Conservation (phyloP, 2,888 invertebrate genomes). For the Luffia ferchaultella region DNA sequence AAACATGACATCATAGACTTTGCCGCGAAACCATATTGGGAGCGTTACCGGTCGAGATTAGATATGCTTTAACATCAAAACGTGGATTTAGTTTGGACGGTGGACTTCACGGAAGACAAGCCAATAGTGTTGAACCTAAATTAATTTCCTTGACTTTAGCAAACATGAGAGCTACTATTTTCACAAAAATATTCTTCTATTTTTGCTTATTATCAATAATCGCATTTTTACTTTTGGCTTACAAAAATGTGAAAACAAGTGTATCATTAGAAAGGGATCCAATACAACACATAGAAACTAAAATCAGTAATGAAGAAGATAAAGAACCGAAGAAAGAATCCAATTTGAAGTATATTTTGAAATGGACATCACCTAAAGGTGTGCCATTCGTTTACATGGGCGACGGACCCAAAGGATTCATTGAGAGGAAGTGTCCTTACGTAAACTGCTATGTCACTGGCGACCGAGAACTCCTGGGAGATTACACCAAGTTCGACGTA, state of each 20-base stretch:
- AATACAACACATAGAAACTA: not conserved
- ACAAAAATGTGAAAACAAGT: constrained; percentile 10
- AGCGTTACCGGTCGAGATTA: not conserved
- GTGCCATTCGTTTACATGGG: constrained; percentile 13
- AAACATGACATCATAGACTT: not conserved
- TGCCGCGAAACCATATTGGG: not conserved
- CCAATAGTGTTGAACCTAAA: not conserved
- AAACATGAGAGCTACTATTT: constrained; percentile 10
- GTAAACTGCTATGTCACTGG: constrained; percentile 14
- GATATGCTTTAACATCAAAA: not conserved
- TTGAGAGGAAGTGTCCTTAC: constrained; percentile 11
- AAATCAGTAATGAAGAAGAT: not conserved
- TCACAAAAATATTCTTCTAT: constrained; percentile 12
- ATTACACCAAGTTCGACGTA: constrained; percentile 13
- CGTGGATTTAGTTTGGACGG: not conserved
- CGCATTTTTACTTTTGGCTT: constrained; percentile 14
- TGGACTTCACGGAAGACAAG: not conserved
- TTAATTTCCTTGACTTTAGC: not conserved
- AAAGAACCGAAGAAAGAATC: not conserved
- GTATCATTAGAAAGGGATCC: not conserved
- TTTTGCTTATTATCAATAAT: constrained; percentile 10
- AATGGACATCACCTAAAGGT: constrained; percentile 12
- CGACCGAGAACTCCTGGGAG: constrained; percentile 7
- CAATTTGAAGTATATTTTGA: constrained; percentile 12
- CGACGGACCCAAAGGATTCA: constrained; percentile 9